phyloP scores from a whole-genome alignment of 2,797 vertebrate genomes.

The Nothura maculosa region DNA sequence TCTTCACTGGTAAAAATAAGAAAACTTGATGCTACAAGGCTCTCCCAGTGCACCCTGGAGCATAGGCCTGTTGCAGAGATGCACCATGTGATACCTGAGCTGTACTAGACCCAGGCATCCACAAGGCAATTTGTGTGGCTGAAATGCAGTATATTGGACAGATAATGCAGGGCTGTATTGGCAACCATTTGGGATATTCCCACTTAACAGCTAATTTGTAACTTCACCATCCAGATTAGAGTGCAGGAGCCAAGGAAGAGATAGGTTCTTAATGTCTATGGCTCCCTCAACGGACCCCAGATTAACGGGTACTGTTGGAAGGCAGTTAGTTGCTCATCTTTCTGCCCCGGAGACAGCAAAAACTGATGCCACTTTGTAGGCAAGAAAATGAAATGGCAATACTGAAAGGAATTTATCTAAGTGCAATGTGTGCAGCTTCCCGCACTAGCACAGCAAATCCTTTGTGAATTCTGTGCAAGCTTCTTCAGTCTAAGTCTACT shows the following conservation, averaged over 20 bases:
- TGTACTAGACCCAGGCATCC: background rate
- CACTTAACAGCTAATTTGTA: background rate
- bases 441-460: slow-evolving; percentile 39
- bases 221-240: background rate
- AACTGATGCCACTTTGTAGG: background rate
- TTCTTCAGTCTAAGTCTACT: slow-evolving; percentile 73
- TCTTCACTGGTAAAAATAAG: background rate
- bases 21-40: background rate
- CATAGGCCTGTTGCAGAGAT: background rate
- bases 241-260: accelerated
- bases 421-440: background rate
- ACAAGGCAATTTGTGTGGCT: background rate
- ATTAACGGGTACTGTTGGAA: background rate
- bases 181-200: background rate
- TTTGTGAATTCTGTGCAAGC: slow-evolving; percentile 63
- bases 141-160: background rate
- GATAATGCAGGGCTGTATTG: accelerated
- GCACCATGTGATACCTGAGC: background rate
- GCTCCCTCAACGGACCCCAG: accelerated
- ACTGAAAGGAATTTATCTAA: background rate
- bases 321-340: background rate
- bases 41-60: background rate
- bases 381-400: background rate
- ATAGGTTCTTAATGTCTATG: background rate
- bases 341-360: background rate